A percentile compares a stretch with the other conserved stretches of the same genome.
Evolutionary conservation across 2,797 vertebrate species (phyloP).

Genomic region (Sebastes itinus): DNA sequence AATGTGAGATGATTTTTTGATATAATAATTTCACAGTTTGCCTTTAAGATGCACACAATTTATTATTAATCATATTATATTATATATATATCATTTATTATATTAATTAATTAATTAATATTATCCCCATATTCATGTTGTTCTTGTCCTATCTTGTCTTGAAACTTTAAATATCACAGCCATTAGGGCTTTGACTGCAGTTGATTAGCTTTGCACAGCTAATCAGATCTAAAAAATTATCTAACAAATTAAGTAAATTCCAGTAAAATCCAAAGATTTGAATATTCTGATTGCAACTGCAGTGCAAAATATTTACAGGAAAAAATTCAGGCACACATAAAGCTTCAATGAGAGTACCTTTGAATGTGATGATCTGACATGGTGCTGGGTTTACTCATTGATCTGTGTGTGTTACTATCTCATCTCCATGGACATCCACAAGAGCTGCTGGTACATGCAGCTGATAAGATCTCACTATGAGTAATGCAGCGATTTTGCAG

Average conservation of each 20-base stretch:
- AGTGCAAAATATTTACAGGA: neutral
- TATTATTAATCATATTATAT: no score
- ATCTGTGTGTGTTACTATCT: neutral
- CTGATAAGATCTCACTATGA: conserved; percentile 51
- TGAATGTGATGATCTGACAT: conserved; percentile 14
- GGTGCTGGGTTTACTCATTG: neutral
- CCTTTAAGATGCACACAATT: neutral
- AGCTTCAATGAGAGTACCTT: neutral
- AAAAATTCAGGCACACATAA: neutral
- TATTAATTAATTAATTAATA: neutral
- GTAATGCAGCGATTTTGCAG: conserved; percentile 17
- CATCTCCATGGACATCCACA: neutral
- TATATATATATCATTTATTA: no score
- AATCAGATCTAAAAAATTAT: neutral
- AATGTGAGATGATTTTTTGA: neutral
- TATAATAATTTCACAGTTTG: neutral
- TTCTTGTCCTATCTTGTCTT: neutral
- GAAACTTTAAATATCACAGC: neutral
- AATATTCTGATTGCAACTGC: neutral
- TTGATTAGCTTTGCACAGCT: neutral
- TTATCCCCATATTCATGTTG: neutral
- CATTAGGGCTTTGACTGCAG: neutral
- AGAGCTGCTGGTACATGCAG: conserved; percentile 53
- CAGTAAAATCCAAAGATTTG: neutral
- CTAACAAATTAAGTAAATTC: neutral